phyloP scores from a whole-genome alignment of 2,888 invertebrate genomes.

The Drosophila cognata region DNA sequence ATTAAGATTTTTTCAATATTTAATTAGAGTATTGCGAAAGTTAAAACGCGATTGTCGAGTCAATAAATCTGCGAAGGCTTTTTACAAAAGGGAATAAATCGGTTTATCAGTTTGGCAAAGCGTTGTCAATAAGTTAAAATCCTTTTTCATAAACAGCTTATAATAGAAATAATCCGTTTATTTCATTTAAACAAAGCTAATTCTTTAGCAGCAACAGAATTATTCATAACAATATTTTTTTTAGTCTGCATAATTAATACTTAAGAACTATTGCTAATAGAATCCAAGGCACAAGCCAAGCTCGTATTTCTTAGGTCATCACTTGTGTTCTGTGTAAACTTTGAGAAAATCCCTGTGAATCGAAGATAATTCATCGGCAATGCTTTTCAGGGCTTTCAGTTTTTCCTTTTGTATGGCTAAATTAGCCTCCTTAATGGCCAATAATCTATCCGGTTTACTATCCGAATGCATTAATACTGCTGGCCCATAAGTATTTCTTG shows the following conservation, averaged over 20 bases:
- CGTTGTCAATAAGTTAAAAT: not conserved
- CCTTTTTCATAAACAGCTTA: not conserved
- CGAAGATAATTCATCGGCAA: conserved; percentile 37
- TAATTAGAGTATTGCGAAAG: not conserved
- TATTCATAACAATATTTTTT: not conserved
- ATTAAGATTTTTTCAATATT: not conserved
- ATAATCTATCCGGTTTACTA: not conserved
- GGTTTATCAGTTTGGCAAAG: not conserved
- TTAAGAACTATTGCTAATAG: not conserved
- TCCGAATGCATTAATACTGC: no score
- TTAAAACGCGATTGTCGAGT: not conserved
- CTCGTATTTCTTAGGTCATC: not conserved
- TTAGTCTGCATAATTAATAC: not conserved
- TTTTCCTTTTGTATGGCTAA: conserved; percentile 33
- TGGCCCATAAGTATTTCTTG: not conserved
- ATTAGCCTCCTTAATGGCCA: conserved; percentile 31
- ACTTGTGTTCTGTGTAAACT: not conserved
- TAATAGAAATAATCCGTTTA: not conserved
- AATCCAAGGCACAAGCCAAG: not conserved
- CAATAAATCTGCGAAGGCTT: not conserved
- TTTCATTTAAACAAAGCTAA: not conserved
- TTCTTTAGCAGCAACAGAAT: not conserved
- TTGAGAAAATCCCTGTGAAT: conserved; percentile 37
- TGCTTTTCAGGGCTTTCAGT: conserved; percentile 31
- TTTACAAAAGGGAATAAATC: not conserved